Base-by-base conservation (phyloP, 2,888 invertebrate genomes). In the Prionchulus punctatus region DNA sequence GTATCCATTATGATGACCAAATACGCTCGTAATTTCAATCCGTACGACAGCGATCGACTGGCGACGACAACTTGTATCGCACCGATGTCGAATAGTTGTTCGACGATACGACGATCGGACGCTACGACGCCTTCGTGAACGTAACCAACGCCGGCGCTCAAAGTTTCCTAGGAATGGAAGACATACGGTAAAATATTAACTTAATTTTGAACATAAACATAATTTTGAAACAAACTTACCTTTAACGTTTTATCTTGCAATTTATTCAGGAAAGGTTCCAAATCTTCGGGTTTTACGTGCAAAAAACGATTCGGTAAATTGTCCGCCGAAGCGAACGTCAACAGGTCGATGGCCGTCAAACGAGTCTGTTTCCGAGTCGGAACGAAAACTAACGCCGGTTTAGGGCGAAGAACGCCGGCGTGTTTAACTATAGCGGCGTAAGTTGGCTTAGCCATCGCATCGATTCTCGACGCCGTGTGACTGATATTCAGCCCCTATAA, bases 1-100 rank as follows among this genome's bases (percentile, higher is more conserved):
- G 94, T 92, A 68, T 98, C 98, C 81, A 96, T 92, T 43, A 98
- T 83, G 51, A 99, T 81, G 30, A 89, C 91, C n/a, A 96, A 80
- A 74, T 96, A 89, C 0, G 90, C 84, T 55, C 83, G 82, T 56
- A 94, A 84, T 58, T 83, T 85, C 63, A 94, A 79, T 21, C 85
- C 86, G 87, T 92, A 98, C 66, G 88, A 87, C 36, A 98, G 80
- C 69, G 86, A 88, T 1, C 87, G 79, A 0, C 91, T 88, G 1
- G 87, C 86, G 1, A 98, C 92, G 50, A 91, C 85, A 57, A 91
- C 80, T 66, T 79, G 79, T 45, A 92, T 84, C 0, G 92, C 94
- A 1, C 90, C 92, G 0, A 85, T 84, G 70, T 86, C 85, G 69
- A 94, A 86, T 55, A 99, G 77, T 71, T 90, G 86, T 68, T 96